Base-by-base conservation (phyloP, 2,888 invertebrate species). In the Catocala fraxini region DNA sequence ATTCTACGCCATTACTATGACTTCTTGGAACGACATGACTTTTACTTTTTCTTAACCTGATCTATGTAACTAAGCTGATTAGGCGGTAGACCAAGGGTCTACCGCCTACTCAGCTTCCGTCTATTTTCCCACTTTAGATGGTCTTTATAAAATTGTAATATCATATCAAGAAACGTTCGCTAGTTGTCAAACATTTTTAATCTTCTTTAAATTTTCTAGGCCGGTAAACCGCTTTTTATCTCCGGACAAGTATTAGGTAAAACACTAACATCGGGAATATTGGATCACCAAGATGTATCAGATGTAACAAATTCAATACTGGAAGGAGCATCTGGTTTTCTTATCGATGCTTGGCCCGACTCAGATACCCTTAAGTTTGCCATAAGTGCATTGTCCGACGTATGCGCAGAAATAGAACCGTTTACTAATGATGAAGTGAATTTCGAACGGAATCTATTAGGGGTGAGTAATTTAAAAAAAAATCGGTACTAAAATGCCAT, bases 321-420 rank as follows among this genome's bases (percentile, higher is more conserved):
- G 5, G 88, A 89, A 49, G 92, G 91, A n/a, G 83, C 75, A 2
- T 82, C 86, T 10, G 93, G 92, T 0, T 89, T 92, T 59, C 61
- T 89, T 12, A 70, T 92, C 0, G 78, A 71, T 33, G 78, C 84
- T 48, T 81, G 75, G 57, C 33, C 55, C 35, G 43, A 59, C 3
- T 2, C 41, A 7, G 51, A 55, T 0, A 34, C 0, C 3, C 12
- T 57, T 10, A 54, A n/a, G 45, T 4, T 0, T 3, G 68, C 75
- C 0, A 66, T 92, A n/a, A 86, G 88, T 55, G 75, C 83, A 1
- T 55, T 91, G 0, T 88, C 90, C 63, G 77, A 82, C 1, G 51
- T 90, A 0, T 89, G 91, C 66, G 77, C 82, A 48, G 55, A 67
- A 9, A 68, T 89, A 5, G 92, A 91, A 60, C 89, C 90, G 0